A percentile compares a stretch with the other conserved stretches of the same genome.
These are phyloP conservation scores for Mormyrus iriodes DNA, from an alignment of 2,113 vertebrate genomes.

Conservation along the genomic window DNA sequence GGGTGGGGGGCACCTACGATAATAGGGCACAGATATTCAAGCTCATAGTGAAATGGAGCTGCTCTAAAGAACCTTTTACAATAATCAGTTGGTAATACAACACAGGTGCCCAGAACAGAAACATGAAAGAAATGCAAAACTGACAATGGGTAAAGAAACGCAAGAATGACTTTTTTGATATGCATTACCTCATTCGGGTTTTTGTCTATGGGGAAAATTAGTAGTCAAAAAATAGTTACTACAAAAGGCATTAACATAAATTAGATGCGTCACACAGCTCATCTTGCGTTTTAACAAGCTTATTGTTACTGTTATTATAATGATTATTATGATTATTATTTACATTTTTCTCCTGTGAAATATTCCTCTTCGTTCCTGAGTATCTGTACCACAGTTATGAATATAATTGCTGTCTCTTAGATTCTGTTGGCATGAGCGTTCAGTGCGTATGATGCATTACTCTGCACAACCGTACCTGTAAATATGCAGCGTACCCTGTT, in stretches of 20 bases:
- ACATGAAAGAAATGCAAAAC: neutral
- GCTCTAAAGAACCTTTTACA: neutral
- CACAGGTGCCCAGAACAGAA: neutral
- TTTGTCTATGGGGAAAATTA: neutral
- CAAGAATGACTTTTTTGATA: neutral
- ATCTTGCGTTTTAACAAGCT: conserved; percentile 4
- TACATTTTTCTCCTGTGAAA: neutral
- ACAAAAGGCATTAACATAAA: conserved; percentile 3
- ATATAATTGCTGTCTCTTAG: neutral
- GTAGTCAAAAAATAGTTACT: neutral
- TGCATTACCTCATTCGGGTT: conserved; percentile 13
- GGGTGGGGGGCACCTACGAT: neutral
- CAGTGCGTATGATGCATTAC: neutral
- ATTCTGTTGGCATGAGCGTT: neutral
- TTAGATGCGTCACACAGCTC: neutral
- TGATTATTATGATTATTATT: conserved; percentile 15
- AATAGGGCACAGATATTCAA: neutral
- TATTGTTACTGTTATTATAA: neutral
- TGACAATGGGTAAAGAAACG: neutral
- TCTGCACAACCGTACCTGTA: neutral
- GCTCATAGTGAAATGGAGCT: neutral
- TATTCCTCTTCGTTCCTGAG: neutral
- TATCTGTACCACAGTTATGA: neutral
- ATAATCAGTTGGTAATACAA: neutral
- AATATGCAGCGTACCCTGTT: conserved; percentile 1